Conservation (phyloP, 2,113 vertebrate species). For the Elephantulus edwardii region DNA sequence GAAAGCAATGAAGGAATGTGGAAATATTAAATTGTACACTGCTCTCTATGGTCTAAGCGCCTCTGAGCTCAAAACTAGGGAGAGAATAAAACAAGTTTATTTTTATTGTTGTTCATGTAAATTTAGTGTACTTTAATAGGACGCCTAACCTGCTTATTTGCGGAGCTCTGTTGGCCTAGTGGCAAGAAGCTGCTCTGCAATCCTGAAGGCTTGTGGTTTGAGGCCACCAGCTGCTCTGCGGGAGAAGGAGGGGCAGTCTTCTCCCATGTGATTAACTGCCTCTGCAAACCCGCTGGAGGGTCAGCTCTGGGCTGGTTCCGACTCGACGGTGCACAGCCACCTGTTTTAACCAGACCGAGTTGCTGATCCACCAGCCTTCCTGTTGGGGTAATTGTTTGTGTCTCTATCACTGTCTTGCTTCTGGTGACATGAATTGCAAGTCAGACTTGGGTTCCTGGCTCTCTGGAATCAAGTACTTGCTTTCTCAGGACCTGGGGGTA, state of each 20-base stretch:
- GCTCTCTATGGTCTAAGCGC: neutral
- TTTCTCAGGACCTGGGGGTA: neutral
- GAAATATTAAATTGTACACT: neutral
- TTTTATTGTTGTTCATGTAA: slow-evolving; percentile 16
- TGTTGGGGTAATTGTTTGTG: neutral
- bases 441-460: too few species aligned
- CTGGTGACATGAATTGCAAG: neutral
- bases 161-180: too few species aligned
- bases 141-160: neutral
- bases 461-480: neutral
- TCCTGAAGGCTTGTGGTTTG: too few species aligned
- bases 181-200: too few species aligned
- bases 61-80: neutral
- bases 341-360: too few species aligned
- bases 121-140: neutral
- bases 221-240: too few species aligned
- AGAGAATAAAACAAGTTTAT: neutral
- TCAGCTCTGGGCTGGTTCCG: too few species aligned
- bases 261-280: too few species aligned
- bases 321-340: too few species aligned
- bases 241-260: too few species aligned
- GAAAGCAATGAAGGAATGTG: neutral
- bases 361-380: too few species aligned
- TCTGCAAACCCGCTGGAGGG: too few species aligned
- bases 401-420: neutral